A percentile compares a stretch with the other conserved stretches of the same genome.
phyloP scores from a whole-genome alignment of 2,113 vertebrate genomes.

The Menidia beryllina region DNA sequence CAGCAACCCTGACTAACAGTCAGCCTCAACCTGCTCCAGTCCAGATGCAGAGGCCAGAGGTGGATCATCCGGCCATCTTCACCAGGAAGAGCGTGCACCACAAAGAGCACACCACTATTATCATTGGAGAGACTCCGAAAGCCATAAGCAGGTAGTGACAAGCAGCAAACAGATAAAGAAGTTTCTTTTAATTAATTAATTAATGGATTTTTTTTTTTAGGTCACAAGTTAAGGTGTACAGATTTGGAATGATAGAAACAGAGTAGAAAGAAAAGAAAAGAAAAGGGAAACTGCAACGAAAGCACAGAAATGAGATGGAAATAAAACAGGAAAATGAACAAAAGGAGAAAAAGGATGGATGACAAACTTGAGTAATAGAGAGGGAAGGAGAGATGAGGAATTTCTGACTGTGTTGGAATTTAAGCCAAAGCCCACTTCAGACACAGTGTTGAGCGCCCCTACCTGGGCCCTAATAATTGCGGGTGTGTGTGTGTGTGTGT shows the following conservation, averaged over 20 bases:
- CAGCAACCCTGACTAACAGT: slow-evolving; percentile 32
- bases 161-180: too few species aligned
- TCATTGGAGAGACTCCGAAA: slow-evolving; percentile 88
- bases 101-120: slow-evolving; percentile 78
- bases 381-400: slow-evolving; percentile 43
- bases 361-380: slow-evolving; percentile 8
- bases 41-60: slow-evolving; percentile 22
- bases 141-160: slow-evolving; percentile 83
- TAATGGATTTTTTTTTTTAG: too few species aligned
- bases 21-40: not conserved
- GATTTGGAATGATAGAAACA: not conserved
- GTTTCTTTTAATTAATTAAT: too few species aligned
- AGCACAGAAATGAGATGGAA: not conserved
- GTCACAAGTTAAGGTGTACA: too few species aligned
- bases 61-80: slow-evolving; percentile 83
- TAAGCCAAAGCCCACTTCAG: slow-evolving; percentile 65
- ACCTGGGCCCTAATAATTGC: slow-evolving; percentile 56
- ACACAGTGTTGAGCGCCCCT: slow-evolving; percentile 68
- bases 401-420: slow-evolving; percentile 72
- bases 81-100: slow-evolving; percentile 75
- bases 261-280: not conserved
- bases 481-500: slow-evolving; percentile 24
- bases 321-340: slow-evolving; percentile 10
- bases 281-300: not conserved
- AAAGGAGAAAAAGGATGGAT: not conserved